Evolutionary conservation across 2,797 vertebrate genomes (phyloP), one percentile per base, ranked within the genome.

Genomic region (Poliocrania exsul): DNA sequence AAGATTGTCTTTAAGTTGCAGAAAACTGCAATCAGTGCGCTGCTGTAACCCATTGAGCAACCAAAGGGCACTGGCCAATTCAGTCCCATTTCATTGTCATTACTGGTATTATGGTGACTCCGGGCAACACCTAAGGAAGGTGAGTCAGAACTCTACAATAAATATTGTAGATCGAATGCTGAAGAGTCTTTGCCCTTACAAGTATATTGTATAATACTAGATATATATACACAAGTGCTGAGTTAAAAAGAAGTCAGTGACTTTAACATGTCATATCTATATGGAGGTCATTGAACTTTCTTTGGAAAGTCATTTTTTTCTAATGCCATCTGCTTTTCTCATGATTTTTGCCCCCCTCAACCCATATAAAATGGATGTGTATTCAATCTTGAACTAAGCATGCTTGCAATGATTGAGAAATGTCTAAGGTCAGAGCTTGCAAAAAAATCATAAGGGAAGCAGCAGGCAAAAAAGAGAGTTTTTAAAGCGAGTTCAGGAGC

Each of bases 401-500:
- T 82, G 81, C 88, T 88, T 95, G 80, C 89, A 92, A 60, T 96
- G 95, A 97, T 94, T 96, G 96, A 97, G 96, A 97, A 97, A 96
- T 88, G 81, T 93, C 93, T 95, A 96, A 97, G 97, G 97, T 97
- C 97, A 97, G 81, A 97, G 81, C 95, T 96, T 95, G 94, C 86
- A 95, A 96, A 96, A 94, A 95, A 93, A 84, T 95, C 77, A 95
- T 95, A 97, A 94, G 85, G 64, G 92, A 97, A 96, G 91, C 92
- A 95, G 96, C 94, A 94, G 88, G 87, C 96, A 87, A 93, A 92
- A 97, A 96, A 93, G 81, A 92, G 44, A 60, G n/a, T 92, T 91
- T 94, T 94, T 24, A 31, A 73, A 81, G 69, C 57, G 66, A 87
- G 93, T 95, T 97, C 87, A 88, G 92, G 90, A 95, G 92, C 77